Conservation (phyloP, 1,140 invertebrate genomes). For the Saccostrea glomerata region DNA sequence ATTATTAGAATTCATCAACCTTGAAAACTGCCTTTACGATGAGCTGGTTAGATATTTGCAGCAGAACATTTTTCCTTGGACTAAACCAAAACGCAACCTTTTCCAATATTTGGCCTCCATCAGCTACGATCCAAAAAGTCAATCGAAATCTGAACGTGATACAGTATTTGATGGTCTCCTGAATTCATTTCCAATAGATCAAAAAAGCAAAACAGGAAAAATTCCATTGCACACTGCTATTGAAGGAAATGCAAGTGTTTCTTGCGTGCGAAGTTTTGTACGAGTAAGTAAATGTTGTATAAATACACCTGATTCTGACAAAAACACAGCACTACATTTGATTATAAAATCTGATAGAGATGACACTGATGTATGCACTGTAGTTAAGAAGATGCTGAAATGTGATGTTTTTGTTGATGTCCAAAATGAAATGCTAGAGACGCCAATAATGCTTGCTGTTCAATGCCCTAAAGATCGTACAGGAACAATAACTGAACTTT, state of each 20-base stretch:
- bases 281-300: not conserved
- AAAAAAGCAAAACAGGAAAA: not conserved
- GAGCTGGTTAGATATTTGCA: not conserved
- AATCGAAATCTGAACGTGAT: not conserved
- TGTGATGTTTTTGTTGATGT: not conserved
- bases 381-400: not conserved
- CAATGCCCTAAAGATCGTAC: not conserved
- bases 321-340: not conserved
- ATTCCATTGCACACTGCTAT: not conserved
- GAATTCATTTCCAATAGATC: not conserved
- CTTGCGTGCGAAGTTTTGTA: not conserved
- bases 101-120: slow-evolving; percentile 1
- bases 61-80: not conserved
- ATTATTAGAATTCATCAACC: not conserved
- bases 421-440: not conserved
- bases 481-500: not conserved
- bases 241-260: not conserved
- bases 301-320: not conserved
- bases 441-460: not conserved
- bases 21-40: not conserved
- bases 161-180: not conserved
- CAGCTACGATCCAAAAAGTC: not conserved
- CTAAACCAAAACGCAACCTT: not conserved
- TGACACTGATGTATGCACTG: not conserved
- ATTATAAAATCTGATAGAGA: not conserved